A percentile compares a stretch with the other conserved stretches of the same genome.
These are phyloP conservation scores for Tenodera sinensis DNA, from an alignment of 2,888 invertebrate genomes.

Conservation along the genomic window DNA sequence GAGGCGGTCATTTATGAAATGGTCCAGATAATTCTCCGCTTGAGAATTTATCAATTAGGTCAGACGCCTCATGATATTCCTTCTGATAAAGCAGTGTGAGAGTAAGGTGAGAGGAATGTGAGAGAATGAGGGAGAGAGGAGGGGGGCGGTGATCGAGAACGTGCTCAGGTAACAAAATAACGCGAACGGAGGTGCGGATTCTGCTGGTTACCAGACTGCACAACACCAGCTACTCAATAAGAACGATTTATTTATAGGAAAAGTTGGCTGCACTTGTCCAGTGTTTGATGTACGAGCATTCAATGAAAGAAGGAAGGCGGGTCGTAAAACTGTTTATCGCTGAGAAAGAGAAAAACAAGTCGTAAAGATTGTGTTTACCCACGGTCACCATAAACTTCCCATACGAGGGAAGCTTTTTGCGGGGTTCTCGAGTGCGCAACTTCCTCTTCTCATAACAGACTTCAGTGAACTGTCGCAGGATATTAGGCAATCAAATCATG, in stretches of 20 bases:
- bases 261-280: neutral
- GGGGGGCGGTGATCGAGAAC: too few relatives aligned
- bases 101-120: neutral
- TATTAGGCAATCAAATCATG: too few relatives aligned
- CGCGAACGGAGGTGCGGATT: too few relatives aligned
- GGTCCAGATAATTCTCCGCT: too few relatives aligned
- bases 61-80: too few relatives aligned
- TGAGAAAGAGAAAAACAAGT: neutral
- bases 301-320: neutral
- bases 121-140: too few relatives aligned
- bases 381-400: neutral
- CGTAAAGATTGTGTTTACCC: neutral
- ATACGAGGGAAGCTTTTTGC: neutral
- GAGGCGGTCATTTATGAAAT: too few relatives aligned
- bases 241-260: neutral
- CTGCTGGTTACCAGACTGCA: too few relatives aligned
- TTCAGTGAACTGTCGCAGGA: too few relatives aligned
- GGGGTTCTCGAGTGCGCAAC: neutral
- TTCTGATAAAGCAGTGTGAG: neutral
- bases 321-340: neutral
- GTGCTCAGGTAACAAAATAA: too few relatives aligned
- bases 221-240: neutral
- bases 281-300: neutral
- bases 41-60: too few relatives aligned
- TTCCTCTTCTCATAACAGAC: too few relatives aligned